Base-by-base conservation (phyloP, 2,797 vertebrate species). In the Hoplostethus atlanticus region DNA sequence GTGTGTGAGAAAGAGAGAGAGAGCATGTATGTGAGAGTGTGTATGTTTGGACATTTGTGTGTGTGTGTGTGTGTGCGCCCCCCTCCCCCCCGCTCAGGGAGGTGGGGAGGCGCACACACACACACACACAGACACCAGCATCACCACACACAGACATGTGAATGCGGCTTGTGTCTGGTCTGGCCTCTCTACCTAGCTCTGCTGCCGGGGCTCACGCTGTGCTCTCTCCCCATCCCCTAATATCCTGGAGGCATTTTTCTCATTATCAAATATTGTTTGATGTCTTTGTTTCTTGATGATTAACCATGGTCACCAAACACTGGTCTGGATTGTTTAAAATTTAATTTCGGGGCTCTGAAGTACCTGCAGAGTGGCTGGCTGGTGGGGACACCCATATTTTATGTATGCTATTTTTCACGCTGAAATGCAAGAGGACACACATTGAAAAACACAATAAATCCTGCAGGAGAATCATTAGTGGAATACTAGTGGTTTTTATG, bases 241-340 rank as follows among this genome's bases (percentile, higher is more conserved):
- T 95, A 94, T 95, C 93, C 94, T 94, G 87, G 85, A 95, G 94
- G 93, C 92, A 94, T 95, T 94, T 94, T 94, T 93, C 93, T 95
- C 94, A 94, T 95, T 94, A 95, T 95, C 93, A 95, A 94, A 94
- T 95, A 95, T 94, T 92, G 93, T 94, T 94, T 94, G 93, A 95
- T 95, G 93, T 95, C 92, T 95, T 95, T 94, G 91, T 95, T 95
- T 95, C 91, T 88, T 91, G 92, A 93, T 95, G 94, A 95, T 95
- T 93, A 95, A 94, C 90, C 89, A 89, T 91, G 87, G 93, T 93
- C 92, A 92, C 89, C 93, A 93, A 94, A 94, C 91, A 91, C 87
- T 88, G 93, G 93, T 94, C 93, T 93, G 92, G 90, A 94, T 95
- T 94, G 93, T 94, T 94, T 93, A 92, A 94, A 94, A 93, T 94